Base-by-base conservation (phyloP, 2,113 vertebrate genomes). In the Bos javanicus region DNA sequence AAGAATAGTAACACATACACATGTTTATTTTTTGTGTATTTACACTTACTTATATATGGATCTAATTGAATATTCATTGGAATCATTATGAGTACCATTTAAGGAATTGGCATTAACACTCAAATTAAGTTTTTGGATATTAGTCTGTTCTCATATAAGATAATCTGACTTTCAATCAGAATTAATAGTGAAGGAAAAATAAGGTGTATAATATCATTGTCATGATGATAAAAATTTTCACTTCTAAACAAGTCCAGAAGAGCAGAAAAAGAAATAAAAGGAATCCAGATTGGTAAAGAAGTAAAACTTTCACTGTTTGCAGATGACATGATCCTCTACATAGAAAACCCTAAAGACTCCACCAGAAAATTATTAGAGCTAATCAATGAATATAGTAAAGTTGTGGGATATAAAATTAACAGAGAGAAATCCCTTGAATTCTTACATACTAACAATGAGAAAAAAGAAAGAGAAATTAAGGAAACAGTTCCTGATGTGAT, bases 51-150 rank as follows among this genome's bases (percentile, higher is more conserved):
- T 60, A 88, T 84, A 87, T 50, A 3, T 50, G 5, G 8, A 54
- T 12, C 5, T 88, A 80, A 92, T 6, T 78, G 54, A 97, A 88
- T 93, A 94, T 62, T 30, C 15, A 92, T 57, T 96, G 84, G 46
- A 19, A 85, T 62, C 17, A 89, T 94, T 25, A 88, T 56, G 23
- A 95, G 67, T 86, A 16, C 1, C 82, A 94, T 91, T 94, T 92
- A 87, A 92, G 36, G 26, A 67, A 82, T 10, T 84, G 36, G 26
- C 36, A 30, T 85, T 94, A 93, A 84, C 46, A 90, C 60, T 92
- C 71, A 90, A 97, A 80, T 97, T 97, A 95, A 85, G 9, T 4
- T 93, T 21, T 87, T 90, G 30, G 21, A 64, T 92, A 81, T 93
- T 81, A 84, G 21, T 60, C 90, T 52, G 15, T 83, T 54, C n/a